Evolutionary conservation across 2,888 invertebrate species (phyloP).

Genomic region (Andricus curvator): DNA sequence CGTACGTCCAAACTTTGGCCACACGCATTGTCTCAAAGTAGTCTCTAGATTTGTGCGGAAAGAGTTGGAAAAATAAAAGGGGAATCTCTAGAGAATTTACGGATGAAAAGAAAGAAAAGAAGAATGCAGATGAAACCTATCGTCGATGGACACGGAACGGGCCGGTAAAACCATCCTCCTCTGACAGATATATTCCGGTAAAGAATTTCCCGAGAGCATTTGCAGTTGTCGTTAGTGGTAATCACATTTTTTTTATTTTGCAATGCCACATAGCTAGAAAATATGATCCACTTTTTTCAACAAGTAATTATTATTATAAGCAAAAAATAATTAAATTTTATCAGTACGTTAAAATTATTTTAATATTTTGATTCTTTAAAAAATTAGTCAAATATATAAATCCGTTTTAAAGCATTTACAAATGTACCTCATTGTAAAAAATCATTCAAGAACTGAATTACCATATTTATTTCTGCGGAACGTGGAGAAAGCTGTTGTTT

Average conservation of each 20-base stretch:
- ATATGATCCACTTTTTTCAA: background rate
- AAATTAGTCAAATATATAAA: background rate
- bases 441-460: background rate
- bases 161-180: background rate
- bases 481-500: background rate
- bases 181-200: constrained; percentile 4
- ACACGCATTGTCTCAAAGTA: background rate
- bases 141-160: background rate
- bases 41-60: background rate
- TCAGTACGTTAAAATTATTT: background rate
- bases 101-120: background rate
- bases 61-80: background rate
- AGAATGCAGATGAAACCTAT: constrained; percentile 1
- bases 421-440: background rate
- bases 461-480: background rate
- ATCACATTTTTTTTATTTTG: background rate
- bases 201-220: background rate
- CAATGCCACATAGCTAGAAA: background rate
- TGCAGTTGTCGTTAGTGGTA: background rate
- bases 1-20: background rate
- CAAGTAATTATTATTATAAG: background rate
- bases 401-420: background rate
- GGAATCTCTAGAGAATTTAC: background rate
- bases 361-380: background rate
- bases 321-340: too few species aligned